Evolutionary conservation across 2,888 invertebrate genomes (phyloP), one percentile per base, ranked within the genome.

Genomic region (Lepidochrysops patricia): DNA sequence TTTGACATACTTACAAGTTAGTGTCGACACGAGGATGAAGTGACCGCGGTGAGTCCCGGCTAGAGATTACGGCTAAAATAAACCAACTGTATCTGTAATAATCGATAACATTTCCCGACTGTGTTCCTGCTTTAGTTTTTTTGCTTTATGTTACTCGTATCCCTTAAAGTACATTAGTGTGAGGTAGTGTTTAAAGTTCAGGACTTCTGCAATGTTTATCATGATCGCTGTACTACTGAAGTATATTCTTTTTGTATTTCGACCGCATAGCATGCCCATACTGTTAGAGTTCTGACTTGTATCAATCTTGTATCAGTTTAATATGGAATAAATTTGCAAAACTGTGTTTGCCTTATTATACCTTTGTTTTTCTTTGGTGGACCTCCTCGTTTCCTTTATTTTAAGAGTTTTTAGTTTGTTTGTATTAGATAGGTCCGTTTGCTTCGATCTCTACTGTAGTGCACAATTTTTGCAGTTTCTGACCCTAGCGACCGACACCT

Each of bases 251-350:
- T 85, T 86, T 87, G 84, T 87, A 84, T 80, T 73, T 83, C 80
- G 77, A 80, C 84, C 84, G 82, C 84, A 79, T 84, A 83, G 83
- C 84, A 85, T 85, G 83, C 77, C 84, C 86, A 73, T 84, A 87
- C 85, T 86, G 83, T 86, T 86, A 87, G 85, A 82, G 75, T 77
- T 84, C 84, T 81, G 82, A 83, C 84, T 85, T 85, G 83, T 87
- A 88, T 84, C 87, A 84, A 86, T 79, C 84, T 87, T 87, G 85
- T 89, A 88, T 87, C 88, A 89, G 87, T 88, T 85, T 82, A 86
- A 83, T 83, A 86, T 89, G 88, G 87, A 89, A 87, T 89, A 89
- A 89, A 89, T 87, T 88, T 88, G 88, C 87, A 88, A 88, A 89
- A 88, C 87, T 88, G 88, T 89, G 88, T 89, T 89, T 89, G 89